Evolutionary conservation across 2,888 invertebrate genomes (phyloP).

Genomic region (Agriopis aurantiaria): DNA sequence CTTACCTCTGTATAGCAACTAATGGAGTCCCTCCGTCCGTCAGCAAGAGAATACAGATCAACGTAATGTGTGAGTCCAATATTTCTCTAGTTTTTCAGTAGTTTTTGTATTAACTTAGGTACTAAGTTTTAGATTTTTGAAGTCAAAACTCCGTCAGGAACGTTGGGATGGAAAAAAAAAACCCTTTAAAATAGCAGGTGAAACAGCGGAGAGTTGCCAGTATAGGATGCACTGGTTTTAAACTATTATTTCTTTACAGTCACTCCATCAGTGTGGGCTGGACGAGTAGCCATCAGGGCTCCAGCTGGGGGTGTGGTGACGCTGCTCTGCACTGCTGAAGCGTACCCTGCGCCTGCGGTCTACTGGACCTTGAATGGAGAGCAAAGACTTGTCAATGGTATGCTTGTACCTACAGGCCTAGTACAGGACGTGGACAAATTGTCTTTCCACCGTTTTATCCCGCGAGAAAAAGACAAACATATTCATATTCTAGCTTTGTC

Average conservation of each 20-base stretch:
- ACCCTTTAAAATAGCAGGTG: too few species aligned
- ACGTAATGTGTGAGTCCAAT: conserved; percentile 81
- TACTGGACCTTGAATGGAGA: conserved; percentile 91
- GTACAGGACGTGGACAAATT: too few species aligned
- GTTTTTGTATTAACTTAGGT: too few species aligned
- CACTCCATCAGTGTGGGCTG: conserved; percentile 91
- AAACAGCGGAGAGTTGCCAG: too few species aligned
- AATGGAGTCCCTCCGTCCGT: conserved; percentile 87
- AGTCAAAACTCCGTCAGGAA: too few species aligned
- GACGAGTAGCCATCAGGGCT: conserved; percentile 90
- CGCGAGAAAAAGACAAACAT: too few species aligned
- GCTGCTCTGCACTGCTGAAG: conserved; percentile 91
- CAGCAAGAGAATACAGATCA: conserved; percentile 79
- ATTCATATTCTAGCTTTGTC: too few species aligned
- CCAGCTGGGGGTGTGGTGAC: conserved; percentile 88
- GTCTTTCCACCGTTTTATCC: too few species aligned
- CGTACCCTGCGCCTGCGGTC: conserved; percentile 90
- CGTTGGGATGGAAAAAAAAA: too few species aligned
- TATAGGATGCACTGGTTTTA: too few species aligned
- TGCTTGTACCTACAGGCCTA: conserved; percentile 57
- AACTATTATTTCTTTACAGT: conserved; percentile 75
- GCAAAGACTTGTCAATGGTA: conserved; percentile 88
- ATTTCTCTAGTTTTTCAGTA: neutral
- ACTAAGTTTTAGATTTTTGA: too few species aligned
- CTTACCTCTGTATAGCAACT: conserved; percentile 88